Base-by-base conservation (phyloP, 2,797 vertebrate genomes). In the Acipenser transmontanus region DNA sequence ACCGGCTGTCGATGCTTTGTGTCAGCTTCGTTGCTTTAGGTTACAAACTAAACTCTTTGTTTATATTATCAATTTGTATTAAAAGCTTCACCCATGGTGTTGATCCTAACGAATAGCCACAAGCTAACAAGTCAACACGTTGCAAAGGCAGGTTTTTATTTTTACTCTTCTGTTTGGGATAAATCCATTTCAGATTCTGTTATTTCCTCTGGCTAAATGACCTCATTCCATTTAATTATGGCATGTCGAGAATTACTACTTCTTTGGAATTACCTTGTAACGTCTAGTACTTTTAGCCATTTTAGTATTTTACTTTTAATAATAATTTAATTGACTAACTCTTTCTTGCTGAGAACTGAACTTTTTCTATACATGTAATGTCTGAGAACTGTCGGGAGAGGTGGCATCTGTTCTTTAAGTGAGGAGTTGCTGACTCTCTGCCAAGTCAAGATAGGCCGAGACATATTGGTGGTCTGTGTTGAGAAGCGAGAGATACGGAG, bases 11-110 rank as follows among this genome's bases (percentile, higher is more conserved):
- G 71, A 50, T 61, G 69, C 57, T 76, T 76, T 80, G 72, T 74
- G 65, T 71, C 69, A 64, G 17, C 49, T 54, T 66, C 78, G 69
- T 72, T 69, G 76, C 78, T 78, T 50, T 62, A 72, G 78, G 77
- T 80, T 73, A 80, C 57, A 68, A 69, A 68, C 73, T 47, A 61
- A 49, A 62, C 12, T 64, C 66, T 77, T 69, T n/a, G 68, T 78
- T 81, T 71, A 72, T 59, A 50, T 68, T 77, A 66, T 61, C 63
- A 71, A 74, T 80, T 77, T 77, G 74, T 73, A 78, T 75, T 50
- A 74, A 77, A 74, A 70, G 66, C 74, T 75, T 80, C 68, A 75
- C 66, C 68, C 76, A 72, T 70, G 50, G 67, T 61, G 71, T 73
- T 77, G 64, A 59, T 78, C 81, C 77, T 65, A 66, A 69, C 57